phyloP scores from a whole-genome alignment of 2,797 vertebrate species.

The Gobionotothen gibberifrons region DNA sequence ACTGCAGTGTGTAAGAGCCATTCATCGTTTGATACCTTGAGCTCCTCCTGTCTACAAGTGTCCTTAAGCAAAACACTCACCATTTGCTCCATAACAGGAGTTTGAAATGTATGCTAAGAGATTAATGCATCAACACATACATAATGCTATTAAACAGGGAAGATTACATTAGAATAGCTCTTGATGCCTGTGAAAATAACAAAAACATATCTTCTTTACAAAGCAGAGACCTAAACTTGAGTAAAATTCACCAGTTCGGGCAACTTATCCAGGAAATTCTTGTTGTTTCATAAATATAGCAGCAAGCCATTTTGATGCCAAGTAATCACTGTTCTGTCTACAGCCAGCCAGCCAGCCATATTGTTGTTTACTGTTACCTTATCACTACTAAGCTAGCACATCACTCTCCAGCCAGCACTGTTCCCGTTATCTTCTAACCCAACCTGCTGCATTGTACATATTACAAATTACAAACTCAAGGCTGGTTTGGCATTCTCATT shows the following conservation, averaged over 20 bases:
- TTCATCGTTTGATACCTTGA: not conserved
- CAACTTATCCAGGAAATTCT: not conserved
- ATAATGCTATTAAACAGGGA: not conserved
- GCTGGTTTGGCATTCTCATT: slow-evolving; percentile 23
- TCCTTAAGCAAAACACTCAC: not conserved
- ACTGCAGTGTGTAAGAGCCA: not conserved
- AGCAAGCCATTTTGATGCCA: not conserved
- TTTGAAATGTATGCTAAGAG: not conserved
- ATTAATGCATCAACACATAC: not conserved
- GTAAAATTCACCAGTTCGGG: not conserved
- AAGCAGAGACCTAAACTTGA: not conserved
- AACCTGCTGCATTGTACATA: not conserved
- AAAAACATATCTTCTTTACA: not conserved
- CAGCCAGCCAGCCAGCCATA: too few species aligned
- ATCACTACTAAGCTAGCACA: not conserved
- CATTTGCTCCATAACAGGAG: not conserved
- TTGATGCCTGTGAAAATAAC: not conserved
- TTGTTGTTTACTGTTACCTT: not conserved
- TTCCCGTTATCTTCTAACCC: not conserved
- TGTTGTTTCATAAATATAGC: not conserved
- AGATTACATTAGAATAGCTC: not conserved
- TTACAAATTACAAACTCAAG: slow-evolving; percentile 17
- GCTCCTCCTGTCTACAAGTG: not conserved
- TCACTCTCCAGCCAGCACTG: not conserved
- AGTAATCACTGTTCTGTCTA: not conserved